phyloP scores from a whole-genome alignment of 2,797 vertebrate genomes.

The Poecilia wingei region DNA sequence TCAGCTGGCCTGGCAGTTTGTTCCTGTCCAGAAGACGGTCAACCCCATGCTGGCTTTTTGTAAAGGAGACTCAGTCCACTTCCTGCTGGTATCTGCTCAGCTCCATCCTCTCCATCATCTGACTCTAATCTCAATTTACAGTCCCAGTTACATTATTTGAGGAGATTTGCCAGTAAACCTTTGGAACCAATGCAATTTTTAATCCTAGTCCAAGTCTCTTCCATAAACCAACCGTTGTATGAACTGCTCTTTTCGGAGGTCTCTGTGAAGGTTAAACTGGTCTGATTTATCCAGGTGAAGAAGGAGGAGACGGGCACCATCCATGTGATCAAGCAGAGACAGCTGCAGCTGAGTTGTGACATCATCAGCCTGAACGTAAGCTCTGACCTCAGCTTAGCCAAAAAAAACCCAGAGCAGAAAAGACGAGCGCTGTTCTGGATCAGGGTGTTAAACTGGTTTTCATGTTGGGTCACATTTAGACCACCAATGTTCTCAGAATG shows the following conservation, averaged over 20 bases:
- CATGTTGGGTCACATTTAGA: no score
- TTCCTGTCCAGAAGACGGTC: constrained; percentile 88
- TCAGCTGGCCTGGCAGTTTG: constrained; percentile 95
- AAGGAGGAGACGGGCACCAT: constrained; percentile 94
- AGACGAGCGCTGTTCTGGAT: neutral
- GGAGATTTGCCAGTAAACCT: neutral
- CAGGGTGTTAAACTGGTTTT: neutral
- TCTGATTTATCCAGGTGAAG: constrained; percentile 84
- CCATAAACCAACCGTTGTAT: neutral
- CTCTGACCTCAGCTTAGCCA: constrained; percentile 25
- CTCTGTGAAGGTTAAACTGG: neutral
- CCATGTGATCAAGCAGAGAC: constrained; percentile 96
- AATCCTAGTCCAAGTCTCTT: neutral
- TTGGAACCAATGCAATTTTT: neutral
- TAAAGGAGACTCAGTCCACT: constrained; percentile 93
- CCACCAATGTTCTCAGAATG: no score
- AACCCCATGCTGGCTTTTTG: constrained; percentile 96
- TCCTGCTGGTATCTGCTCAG: constrained; percentile 85
- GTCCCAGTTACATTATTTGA: neutral
- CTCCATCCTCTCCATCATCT: neutral
- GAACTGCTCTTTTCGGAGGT: neutral
- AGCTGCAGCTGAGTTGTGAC: constrained; percentile 93
- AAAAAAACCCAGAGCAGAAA: neutral
- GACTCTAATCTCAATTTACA: neutral
- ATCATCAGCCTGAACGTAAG: constrained; percentile 95